Base-by-base conservation (phyloP, 2,797 vertebrate genomes). In the Hemibagrus guttatus region DNA sequence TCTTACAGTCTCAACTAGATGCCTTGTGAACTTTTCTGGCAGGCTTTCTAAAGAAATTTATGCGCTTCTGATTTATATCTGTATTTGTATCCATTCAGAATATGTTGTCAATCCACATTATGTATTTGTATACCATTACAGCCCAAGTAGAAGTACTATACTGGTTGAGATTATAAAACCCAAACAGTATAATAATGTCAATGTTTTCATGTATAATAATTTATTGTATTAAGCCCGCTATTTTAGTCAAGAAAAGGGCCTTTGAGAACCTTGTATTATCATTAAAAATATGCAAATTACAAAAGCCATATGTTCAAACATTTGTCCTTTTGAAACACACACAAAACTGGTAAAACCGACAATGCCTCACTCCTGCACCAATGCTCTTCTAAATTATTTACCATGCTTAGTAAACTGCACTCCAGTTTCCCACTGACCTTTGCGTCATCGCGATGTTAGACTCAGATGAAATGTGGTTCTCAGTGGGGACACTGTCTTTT, bases 361-460 rank as follows among this genome's bases (percentile, higher is more conserved):
- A 81, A 49, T 63, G 35, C 9, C 6, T 63, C 11, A 19, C 17
- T 52, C 35, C 56, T 49, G 78, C 42, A 80, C 69, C 59, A 84
- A 75, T 59, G 71, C 31, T 11, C 42, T 64, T 68, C 35, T 82
- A 66, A 82, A 66, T 68, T 2, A 52, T 82, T 82, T 82, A 82
- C 42, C 28, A 68, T 31, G 80, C 35, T 71, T 72, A 11, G 76
- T 68, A 39, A 54, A 69, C 76, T 72, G 74, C 19, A 74, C 52
- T 46, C 11, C 26, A 76, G 75, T 69, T 52, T 11, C 35, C 72
- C 69, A 90, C 91, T 92, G 28, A 91, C 92, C 89, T 92, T 88
- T 59, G 71, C 8, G 14, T 46, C 11, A 52, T 31, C 0, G 81
- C 87, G 7, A 6, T 64, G n/a, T 88, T 86, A 76, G 75, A 76